Percentiles rank a stretch among this genome's conserved stretches.
phyloP scores from a whole-genome alignment of 2,113 vertebrate genomes.

The Solea solea region DNA sequence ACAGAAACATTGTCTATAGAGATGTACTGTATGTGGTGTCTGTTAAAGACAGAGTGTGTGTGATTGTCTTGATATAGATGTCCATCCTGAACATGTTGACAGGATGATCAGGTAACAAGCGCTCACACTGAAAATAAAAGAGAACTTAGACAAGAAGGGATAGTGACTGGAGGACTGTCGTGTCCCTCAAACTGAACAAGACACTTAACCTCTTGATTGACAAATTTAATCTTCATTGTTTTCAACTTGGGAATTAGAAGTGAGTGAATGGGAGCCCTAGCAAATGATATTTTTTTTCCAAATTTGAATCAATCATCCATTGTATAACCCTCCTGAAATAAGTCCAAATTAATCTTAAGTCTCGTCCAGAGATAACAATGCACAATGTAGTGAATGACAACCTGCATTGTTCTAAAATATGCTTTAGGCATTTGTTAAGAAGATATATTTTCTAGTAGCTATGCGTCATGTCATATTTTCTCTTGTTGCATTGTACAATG shows the following conservation, averaged over 20 bases:
- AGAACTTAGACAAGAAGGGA: not conserved
- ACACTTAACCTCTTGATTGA: too few relatives aligned
- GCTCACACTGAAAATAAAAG: too few relatives aligned
- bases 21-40: too few relatives aligned
- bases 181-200: too few relatives aligned
- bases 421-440: slow-evolving; percentile 28
- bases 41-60: too few relatives aligned
- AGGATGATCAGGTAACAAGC: not conserved
- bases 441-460: slow-evolving; percentile 27
- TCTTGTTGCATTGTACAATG: slow-evolving; percentile 14
- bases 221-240: too few relatives aligned
- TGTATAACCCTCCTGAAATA: too few relatives aligned
- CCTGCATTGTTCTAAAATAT: slow-evolving; percentile 40
- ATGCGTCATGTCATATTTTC: too few relatives aligned
- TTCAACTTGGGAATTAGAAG: too few relatives aligned
- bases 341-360: not conserved
- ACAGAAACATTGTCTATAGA: too few relatives aligned
- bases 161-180: not conserved
- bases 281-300: not conserved
- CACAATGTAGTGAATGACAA: slow-evolving; percentile 28
- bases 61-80: not conserved
- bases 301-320: too few relatives aligned
- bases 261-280: too few relatives aligned
- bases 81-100: not conserved
- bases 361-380: slow-evolving; percentile 31